Base-by-base conservation (phyloP, 2,888 invertebrate species). In the Isoperla grammatica region DNA sequence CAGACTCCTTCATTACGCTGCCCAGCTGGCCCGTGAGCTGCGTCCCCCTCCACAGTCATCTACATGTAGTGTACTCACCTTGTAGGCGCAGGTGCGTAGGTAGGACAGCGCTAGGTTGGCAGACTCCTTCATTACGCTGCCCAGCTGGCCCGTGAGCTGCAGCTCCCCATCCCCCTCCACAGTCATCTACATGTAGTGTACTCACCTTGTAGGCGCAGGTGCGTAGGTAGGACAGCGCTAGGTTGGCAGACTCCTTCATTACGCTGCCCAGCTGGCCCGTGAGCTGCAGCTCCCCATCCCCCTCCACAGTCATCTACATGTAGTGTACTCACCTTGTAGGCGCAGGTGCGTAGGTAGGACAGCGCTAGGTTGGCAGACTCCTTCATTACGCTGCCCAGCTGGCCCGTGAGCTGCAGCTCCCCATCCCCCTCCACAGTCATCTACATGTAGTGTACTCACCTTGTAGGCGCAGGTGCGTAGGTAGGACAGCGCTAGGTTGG, bases 81-180 rank as follows among this genome's bases (percentile, higher is more conserved):
- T 64, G 20, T 64, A 45, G 1, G 68, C 69, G 23, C 74, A 71
- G 37, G 77, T 69, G 13, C 66, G 64, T 54, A 81, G 72, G 79
- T 80, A 81, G 66, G 77, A 77, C 20, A 78, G 69, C 2, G 81
- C 81, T 13, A 81, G 71, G 50, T 73, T 74, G 2, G 80, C 80
- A 9, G 80, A 81, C 69, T 82, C 82, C 65, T 79, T 76, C 75
- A 82, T 78, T 12, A 81, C 79, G 60, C 77, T 75, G 1, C 81
- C 81, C 17, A 81, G 71, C 59, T 78, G 76, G 12, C 81, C 81
- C 1, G 81, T 82, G 61, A 80, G 71, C 3, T 75, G 73, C 19
- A 82, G 69, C 60, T 76, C 74, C 1, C 80, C 80, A 39, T 75
- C 73, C 6, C 79, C 79, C 8, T 72, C 72, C 70, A 76, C n/a